Base-by-base conservation (phyloP, 2,888 invertebrate species). In the Litoditis marina region DNA sequence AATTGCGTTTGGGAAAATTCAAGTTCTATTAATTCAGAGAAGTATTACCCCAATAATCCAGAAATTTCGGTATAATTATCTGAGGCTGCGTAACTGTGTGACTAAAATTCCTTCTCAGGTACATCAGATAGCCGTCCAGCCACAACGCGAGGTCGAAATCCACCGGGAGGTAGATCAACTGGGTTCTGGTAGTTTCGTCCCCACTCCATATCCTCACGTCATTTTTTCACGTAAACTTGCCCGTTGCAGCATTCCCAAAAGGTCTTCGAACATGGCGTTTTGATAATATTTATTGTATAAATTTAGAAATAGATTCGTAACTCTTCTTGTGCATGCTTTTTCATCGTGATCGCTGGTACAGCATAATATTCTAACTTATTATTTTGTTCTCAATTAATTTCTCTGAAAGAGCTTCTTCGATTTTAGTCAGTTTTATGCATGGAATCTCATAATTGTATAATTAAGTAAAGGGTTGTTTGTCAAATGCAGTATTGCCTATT, bases 111-210 rank as follows among this genome's bases (percentile, higher is more conserved):
- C 25, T 11, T 54, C 53, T 42, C 36, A 58, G 63, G 58, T 7
- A 28, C 42, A 3, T 22, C 51, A 2, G 56, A 56, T 11, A 42
- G 16, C 44, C 39, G 60, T 16, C n/a, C 54, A 2, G 52, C 58
- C 3, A 52, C 53, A 1, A 39, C 36, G 8, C 50, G 74, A 34
- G 58, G 28, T 7, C 34, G 66, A 44, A 76, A 76, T 58, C 73
- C 75, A n/a, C 73, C 75, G 1, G 76, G 72, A 19, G 74, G 74
- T 42, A 46, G 72, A 32, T 58, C 73, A 28, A 72, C 70, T 16
- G 69, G 71, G 34, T 68, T 76, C 27, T 76, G 75, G 75, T 75
- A 68, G 61, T 34, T 19, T 30, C 16, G 2, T 44, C 25, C 44
- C 25, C 19, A 44, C 44, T 25, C 44, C 44, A 25, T 44, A 19